Percentiles rank a stretch among this genome's conserved stretches.
Conservation (phyloP, 2,113 vertebrate species). For the Puntigrus tetrazona region DNA sequence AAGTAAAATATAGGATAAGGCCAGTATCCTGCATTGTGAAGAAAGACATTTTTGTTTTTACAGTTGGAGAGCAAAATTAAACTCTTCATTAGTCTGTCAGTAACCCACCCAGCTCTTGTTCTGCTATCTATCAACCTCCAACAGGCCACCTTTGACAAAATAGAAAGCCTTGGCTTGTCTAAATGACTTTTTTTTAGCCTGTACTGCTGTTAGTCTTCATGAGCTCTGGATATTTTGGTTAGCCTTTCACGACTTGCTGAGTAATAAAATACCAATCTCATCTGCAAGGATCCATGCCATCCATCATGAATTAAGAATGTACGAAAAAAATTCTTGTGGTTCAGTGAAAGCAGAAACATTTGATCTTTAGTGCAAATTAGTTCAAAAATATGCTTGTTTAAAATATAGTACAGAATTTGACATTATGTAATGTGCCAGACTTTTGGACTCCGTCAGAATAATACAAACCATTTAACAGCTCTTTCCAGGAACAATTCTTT, state of each 20-base stretch:
- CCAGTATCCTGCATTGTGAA: neutral
- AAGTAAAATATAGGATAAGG: constrained; percentile 1
- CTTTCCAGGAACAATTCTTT: constrained; percentile 3
- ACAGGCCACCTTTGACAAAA: constrained; percentile 32
- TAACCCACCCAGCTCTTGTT: constrained; percentile 22
- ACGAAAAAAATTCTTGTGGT: constrained; percentile 7
- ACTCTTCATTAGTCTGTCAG: constrained; percentile 16
- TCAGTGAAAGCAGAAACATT: neutral
- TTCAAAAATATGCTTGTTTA: neutral
- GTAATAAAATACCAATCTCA: neutral
- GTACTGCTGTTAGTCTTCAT: constrained; percentile 28
- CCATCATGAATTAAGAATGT: constrained; percentile 1
- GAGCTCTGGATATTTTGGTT: constrained; percentile 12
- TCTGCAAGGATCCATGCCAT: neutral
- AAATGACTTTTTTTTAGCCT: constrained; percentile 2
- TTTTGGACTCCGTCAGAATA: neutral
- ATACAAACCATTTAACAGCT: neutral
- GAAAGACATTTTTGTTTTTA: constrained; percentile 39
- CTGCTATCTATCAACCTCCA: constrained; percentile 33
- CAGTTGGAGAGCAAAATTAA: constrained; percentile 25
- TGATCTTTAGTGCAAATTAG: neutral
- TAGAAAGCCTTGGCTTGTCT: constrained; percentile 13
- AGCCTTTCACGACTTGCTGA: neutral
- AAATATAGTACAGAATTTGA: neutral
- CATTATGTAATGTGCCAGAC: neutral